Evolutionary conservation across 2,797 vertebrate species (phyloP), one percentile per base, ranked within the genome.

Genomic region (Poeciliopsis paucimaculata): DNA sequence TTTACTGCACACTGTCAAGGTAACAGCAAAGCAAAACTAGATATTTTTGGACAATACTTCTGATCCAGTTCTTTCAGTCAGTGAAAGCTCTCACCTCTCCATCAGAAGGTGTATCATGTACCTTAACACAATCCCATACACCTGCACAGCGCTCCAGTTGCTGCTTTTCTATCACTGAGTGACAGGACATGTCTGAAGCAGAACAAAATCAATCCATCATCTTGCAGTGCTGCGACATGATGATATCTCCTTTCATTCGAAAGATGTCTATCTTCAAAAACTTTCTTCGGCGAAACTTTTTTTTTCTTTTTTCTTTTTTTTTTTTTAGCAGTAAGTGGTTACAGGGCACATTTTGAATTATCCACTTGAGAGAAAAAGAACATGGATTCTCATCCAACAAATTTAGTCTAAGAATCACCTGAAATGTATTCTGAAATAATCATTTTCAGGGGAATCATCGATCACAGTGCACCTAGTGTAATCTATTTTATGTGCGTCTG

Each of bases 121-220:
- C 28, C 39, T 84, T 84, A 89, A 87, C 86, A 83, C 79, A 81
- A 89, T 86, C 81, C 82, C 70, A 73, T 72, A 78, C 78, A 74
- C 72, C 83, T 55, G 72, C 79, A 43, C 51, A 9, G 55, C 15
- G 51, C 82, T 88, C 79, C 0, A 75, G 81, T 86, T 82, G 76
- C 80, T 79, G 83, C 76, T 75, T 87, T 86, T 90, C 88, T 81
- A 86, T 89, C 89, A 88, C 78, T 49, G 74, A 80, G 81, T 86
- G 92, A 91, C 93, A 90, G 82, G 71, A 80, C 77, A 71, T 75
- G 89, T 91, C 91, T 87, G 51, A 89, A 86, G 86, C 84, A 71
- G 77, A 87, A 83, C 86, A 57, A 85, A 45, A 89, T 89, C 88
- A 85, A 93, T 92, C 91, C 89, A 93, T 94, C 92, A 92, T 90